phyloP scores from a whole-genome alignment of 2,113 vertebrate genomes.

The Sinocyclocheilus maitianheensis region DNA sequence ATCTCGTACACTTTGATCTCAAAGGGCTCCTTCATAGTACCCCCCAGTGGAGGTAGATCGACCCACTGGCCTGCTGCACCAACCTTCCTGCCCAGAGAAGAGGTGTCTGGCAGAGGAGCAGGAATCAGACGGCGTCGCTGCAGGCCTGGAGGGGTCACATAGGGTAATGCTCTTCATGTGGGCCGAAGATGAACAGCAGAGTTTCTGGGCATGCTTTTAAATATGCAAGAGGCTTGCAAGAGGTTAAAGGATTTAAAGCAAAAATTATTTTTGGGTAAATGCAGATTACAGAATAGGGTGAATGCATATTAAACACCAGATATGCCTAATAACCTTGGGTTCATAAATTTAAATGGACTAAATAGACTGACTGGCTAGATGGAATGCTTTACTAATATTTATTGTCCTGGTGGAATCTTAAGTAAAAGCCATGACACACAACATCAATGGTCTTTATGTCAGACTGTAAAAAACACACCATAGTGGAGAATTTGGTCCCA shows the following conservation, averaged over 20 bases:
- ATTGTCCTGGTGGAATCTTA: too few relatives aligned
- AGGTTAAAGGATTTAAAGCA: constrained; percentile 26
- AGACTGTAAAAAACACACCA: too few relatives aligned
- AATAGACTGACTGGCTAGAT: too few relatives aligned
- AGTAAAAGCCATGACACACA: too few relatives aligned
- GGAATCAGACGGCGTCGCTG: constrained; percentile 92
- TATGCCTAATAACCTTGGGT: too few relatives aligned
- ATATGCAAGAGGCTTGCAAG: constrained; percentile 64
- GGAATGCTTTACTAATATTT: too few relatives aligned
- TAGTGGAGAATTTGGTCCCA: too few relatives aligned
- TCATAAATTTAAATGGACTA: too few relatives aligned
- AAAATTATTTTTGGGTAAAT: constrained; percentile 37
- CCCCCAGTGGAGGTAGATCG: constrained; percentile 90
- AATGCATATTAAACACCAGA: too few relatives aligned
- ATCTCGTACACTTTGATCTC: constrained; percentile 99
- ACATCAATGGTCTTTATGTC: too few relatives aligned
- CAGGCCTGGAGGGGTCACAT: constrained; percentile 77
- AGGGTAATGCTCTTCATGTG: constrained; percentile 61
- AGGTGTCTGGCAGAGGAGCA: constrained; percentile 86
- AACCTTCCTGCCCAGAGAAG: constrained; percentile 87
- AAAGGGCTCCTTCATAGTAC: constrained; percentile 91
- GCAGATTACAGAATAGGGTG: constrained; percentile 2
- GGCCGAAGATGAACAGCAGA: constrained; percentile 53
- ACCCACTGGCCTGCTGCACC: constrained; percentile 90
- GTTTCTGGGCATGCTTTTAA: constrained; percentile 60